Base-by-base conservation (phyloP, 2,797 vertebrate species). In the Anguilla pacifica region DNA sequence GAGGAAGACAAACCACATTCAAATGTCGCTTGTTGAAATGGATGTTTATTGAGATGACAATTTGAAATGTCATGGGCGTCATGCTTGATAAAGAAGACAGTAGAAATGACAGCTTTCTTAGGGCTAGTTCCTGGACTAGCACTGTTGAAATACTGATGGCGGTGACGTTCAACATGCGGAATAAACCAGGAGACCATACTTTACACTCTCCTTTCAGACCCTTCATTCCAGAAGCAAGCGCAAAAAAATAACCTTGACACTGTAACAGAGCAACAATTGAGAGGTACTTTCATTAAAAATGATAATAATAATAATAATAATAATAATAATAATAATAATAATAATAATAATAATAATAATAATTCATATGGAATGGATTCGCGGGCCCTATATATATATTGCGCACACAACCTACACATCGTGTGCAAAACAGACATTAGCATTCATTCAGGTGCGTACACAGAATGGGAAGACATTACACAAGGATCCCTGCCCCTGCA, bases 321-420 rank as follows among this genome's bases (percentile, higher is more conserved):
- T n/a, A n/a, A n/a, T n/a, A n/a, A n/a, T n/a, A n/a, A n/a, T n/a
- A n/a, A n/a, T n/a, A n/a, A n/a, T n/a, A n/a, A n/a, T n/a, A n/a
- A n/a, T n/a, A n/a, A n/a, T n/a, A 74, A 28, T 10, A 2, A 57
- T 3, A 61, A 79, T 35, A 35, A 35, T 15, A n/a, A 74, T 4
- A 84, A 53, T 51, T 84, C 83, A 35, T 31, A 53, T 57, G 82
- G 86, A 87, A 87, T 84, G 81, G 31, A 28, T 39, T 67, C 28
- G 59, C 82, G 19, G 64, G 61, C 35, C 35, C 28, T 39, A 39
- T 39, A 39, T 35, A 51, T 70, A 87, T 28, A 35, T 9, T 6
- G 51, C 43, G 43, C 72, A 79, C 55, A 77, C 82, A 88, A 79
- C 49, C 83, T 85, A 67, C 55, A 88, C 87, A 77, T 53, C 25